Conservation (phyloP, 2,113 vertebrate genomes). For the Microcebus tavaratra region DNA sequence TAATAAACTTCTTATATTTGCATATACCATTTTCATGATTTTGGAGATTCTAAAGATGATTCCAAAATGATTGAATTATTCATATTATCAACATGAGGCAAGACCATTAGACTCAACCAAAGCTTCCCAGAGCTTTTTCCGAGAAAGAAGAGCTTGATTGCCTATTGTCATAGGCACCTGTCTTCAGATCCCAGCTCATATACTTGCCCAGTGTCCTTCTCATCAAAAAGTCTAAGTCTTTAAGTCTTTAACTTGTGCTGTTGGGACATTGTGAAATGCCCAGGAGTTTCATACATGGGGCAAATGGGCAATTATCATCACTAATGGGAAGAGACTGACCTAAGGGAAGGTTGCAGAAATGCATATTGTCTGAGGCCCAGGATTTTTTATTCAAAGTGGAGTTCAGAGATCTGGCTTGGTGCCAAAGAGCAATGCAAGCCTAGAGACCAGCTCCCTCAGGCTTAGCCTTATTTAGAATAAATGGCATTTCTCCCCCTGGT, state of each 20-base stretch:
- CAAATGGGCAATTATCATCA: slow-evolving; percentile 41
- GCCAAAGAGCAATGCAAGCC: neutral
- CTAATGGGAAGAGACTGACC: neutral
- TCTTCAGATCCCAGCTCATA: neutral
- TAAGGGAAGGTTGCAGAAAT: neutral
- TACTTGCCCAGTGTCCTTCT: neutral
- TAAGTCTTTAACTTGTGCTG: neutral
- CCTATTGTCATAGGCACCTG: neutral
- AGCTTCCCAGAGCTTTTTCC: neutral
- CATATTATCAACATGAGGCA: neutral
- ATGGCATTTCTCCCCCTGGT: slow-evolving; percentile 31
- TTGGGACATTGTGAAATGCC: neutral
- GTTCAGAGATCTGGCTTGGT: neutral
- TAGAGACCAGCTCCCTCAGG: neutral
- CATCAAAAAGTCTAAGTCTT: neutral
- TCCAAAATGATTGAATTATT: neutral
- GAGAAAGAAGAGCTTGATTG: neutral
- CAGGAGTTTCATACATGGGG: neutral
- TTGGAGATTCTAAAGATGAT: neutral
- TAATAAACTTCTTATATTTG: neutral
- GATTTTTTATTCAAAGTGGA: slow-evolving; percentile 28
- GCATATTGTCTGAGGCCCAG: neutral
- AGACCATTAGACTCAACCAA: neutral
- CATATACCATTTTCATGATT: neutral
- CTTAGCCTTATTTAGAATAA: slow-evolving; percentile 33